Evolutionary conservation across 2,888 invertebrate genomes (phyloP).

Genomic region (Allolobophora icterica): DNA sequence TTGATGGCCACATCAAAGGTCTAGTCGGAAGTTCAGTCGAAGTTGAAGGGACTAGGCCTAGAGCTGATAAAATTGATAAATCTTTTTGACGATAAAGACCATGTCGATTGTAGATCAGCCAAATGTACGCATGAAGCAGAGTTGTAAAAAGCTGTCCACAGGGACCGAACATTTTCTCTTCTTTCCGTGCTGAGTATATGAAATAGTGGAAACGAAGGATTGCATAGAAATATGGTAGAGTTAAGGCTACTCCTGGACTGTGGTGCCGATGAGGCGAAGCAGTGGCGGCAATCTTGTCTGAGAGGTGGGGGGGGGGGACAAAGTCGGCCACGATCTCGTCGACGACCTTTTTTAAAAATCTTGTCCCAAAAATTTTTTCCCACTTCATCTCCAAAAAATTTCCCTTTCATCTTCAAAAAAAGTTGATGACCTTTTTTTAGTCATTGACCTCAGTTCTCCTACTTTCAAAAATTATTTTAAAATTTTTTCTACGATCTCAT

Average conservation of each 20-base stretch:
- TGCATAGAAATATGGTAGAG: neutral
- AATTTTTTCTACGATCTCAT: too few species aligned
- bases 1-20: neutral
- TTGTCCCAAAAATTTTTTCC: too few species aligned
- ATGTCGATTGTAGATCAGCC: neutral
- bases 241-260: neutral
- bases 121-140: neutral
- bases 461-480: too few species aligned
- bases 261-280: neutral
- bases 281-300: too few species aligned
- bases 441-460: too few species aligned
- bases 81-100: neutral
- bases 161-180: neutral
- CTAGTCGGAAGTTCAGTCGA: neutral
- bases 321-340: too few species aligned
- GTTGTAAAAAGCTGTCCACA: neutral
- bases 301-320: too few species aligned
- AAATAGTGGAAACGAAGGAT: neutral
- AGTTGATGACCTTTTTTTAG: too few species aligned
- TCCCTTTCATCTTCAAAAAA: too few species aligned
- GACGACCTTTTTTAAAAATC: too few species aligned
- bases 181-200: neutral
- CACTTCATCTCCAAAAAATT: too few species aligned
- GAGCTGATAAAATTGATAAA: neutral
- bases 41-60: neutral